phyloP scores from a whole-genome alignment of 2,113 vertebrate genomes.

The Raphicerus campestris region DNA sequence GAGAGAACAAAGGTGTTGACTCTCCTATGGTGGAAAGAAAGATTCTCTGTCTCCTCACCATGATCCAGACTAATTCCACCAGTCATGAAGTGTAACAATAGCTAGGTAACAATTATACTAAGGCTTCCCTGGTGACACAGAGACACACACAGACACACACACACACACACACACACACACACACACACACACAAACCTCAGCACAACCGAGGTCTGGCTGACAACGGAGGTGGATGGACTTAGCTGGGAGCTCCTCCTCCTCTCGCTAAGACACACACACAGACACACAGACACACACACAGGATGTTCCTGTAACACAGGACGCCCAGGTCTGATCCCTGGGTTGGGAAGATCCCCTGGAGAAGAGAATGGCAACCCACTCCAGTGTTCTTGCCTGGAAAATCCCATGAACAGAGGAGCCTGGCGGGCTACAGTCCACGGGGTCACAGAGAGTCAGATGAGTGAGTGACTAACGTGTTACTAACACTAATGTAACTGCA shows the following conservation, averaged over 20 bases:
- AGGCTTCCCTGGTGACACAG: not conserved
- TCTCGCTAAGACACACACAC: too few species aligned
- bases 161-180: too few species aligned
- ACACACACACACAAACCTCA: too few species aligned
- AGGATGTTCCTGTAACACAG: not conserved
- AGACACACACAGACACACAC: too few species aligned
- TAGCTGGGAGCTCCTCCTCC: too few species aligned
- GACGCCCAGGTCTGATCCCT: not conserved
- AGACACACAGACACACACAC: too few species aligned
- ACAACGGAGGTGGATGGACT: too few species aligned
- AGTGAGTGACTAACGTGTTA: fast-evolving
- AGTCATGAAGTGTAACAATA: too few species aligned
- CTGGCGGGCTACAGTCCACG: not conserved
- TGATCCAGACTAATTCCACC: not conserved
- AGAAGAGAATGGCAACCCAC: not conserved
- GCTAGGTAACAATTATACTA: not conserved
- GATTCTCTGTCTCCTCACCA: not conserved
- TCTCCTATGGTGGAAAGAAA: not conserved
- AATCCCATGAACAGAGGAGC: not conserved
- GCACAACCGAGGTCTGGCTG: too few species aligned
- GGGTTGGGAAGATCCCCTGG: not conserved
- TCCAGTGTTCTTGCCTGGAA: not conserved
- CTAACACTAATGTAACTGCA: not conserved
- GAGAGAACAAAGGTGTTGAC: not conserved
- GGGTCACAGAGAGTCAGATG: not conserved